Evolutionary conservation across 2,797 vertebrate genomes (phyloP).

Genomic region (Epinephelus coioides): DNA sequence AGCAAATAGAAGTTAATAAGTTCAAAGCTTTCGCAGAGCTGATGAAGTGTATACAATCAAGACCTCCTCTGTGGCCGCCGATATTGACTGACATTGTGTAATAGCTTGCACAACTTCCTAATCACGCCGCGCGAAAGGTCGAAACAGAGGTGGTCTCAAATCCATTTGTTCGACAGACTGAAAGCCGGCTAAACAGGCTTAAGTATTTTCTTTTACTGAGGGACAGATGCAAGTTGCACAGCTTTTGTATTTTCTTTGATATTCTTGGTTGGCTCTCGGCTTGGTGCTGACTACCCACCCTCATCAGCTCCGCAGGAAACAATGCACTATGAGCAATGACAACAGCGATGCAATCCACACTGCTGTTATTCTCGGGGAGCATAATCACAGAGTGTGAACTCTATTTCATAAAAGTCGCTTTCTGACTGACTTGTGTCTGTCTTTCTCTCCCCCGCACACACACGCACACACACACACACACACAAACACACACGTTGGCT

Average conservation of each 20-base stretch:
- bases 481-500: too few species aligned
- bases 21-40: constrained; percentile 20
- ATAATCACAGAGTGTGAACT: constrained; percentile 56
- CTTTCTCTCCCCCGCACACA: not conserved
- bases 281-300: constrained; percentile 45
- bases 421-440: constrained; percentile 22
- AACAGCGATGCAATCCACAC: constrained; percentile 54
- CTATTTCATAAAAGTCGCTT: constrained; percentile 29
- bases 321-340: constrained; percentile 42
- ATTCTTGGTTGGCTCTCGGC: constrained; percentile 37
- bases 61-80: constrained; percentile 11
- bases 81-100: constrained; percentile 26
- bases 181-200: constrained; percentile 24
- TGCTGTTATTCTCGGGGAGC: constrained; percentile 36
- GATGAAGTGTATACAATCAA: not conserved
- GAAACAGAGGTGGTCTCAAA: constrained; percentile 20
- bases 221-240: too few species aligned
- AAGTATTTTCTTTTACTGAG: constrained; percentile 24
- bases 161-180: constrained; percentile 42
- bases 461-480: too few species aligned
- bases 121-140: constrained; percentile 20
- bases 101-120: constrained; percentile 29
- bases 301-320: constrained; percentile 62
- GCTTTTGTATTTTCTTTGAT: constrained; percentile 40
- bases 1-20: not conserved